Percentiles rank a stretch among this genome's conserved stretches.
Evolutionary conservation across 2,113 vertebrate species (phyloP).

Genomic region (Diadophis punctatus): DNA sequence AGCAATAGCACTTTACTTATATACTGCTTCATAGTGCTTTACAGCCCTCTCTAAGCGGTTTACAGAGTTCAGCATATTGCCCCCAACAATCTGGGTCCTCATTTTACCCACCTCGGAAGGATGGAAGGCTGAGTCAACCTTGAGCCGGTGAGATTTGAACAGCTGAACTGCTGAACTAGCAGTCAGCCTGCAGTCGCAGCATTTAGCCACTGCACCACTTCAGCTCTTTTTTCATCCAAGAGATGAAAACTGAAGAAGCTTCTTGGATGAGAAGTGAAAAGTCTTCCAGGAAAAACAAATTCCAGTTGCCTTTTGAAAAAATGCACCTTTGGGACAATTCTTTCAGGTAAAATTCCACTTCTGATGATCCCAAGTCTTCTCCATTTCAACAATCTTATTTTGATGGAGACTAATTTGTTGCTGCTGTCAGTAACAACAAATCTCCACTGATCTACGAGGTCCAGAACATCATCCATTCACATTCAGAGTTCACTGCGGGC

Average conservation of each 20-base stretch:
- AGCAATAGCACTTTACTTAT: no score
- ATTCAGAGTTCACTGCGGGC: neutral
- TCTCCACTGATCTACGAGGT: neutral
- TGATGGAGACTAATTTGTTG: neutral
- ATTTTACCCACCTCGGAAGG: no score
- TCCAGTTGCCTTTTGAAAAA: neutral
- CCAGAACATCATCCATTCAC: neutral
- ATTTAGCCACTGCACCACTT: no score
- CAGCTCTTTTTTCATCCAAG: neutral
- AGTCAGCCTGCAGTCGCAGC: no score
- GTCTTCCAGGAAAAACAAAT: neutral
- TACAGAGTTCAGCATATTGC: no score
- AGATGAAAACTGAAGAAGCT: neutral
- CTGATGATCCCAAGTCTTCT: neutral
- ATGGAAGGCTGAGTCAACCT: no score
- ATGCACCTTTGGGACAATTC: neutral
- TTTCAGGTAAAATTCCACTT: neutral
- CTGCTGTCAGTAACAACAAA: neutral
- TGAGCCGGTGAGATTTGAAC: no score
- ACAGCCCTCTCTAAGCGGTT: no score
- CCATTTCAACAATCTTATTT: neutral
- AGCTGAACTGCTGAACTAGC: no score
- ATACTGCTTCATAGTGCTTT: no score
- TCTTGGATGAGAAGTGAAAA: neutral
- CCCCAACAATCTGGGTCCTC: no score